Base-by-base conservation (phyloP, 2,888 invertebrate species). In the Keiferia lycopersicella region DNA sequence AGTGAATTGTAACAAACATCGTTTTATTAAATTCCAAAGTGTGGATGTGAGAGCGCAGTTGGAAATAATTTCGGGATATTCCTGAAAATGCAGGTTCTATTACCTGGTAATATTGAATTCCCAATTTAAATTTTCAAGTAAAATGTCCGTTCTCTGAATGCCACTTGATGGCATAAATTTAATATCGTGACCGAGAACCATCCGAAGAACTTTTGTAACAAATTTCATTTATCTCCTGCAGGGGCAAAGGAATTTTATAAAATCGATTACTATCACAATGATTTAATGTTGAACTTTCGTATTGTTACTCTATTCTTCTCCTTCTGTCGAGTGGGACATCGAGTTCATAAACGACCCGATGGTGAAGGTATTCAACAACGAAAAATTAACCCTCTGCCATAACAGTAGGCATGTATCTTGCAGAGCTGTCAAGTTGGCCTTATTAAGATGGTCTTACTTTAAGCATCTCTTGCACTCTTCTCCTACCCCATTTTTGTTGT, bases 151-250 rank as follows among this genome's bases (percentile, higher is more conserved):
- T 84, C 82, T 80, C 81, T 80, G 82, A 84, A 89, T 86, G 80
- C 86, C 86, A 84, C 82, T 88, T 82, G 85, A 84, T 85, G 83
- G 87, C 85, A 87, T 87, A 88, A 89, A 89, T 89, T 89, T 88
- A 89, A 89, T 89, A 88, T 87, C 87, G 84, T 81, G 80, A 83
- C 85, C 84, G 80, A 80, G 81, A 81, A 81, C 81, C 79, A 80
- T 84, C 81, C 81, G 80, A 79, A 79, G 78, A 87, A 88, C 86
- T 88, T 89, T 87, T 85, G 88, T 88, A 87, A 88, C 89, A 89
- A 89, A 88, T 89, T 88, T 87, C 83, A 89, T 88, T 88, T 89
- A 87, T 88, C 86, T 87, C 78, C 78, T 77, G 70, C 75, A 79
- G 80, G 73, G 73, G 69, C 71, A 80, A 71, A 80, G 84, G 87